These are phyloP conservation scores for Pseudoatta argentina DNA, from an alignment of 1,140 invertebrate species.

Conservation along the genomic window DNA sequence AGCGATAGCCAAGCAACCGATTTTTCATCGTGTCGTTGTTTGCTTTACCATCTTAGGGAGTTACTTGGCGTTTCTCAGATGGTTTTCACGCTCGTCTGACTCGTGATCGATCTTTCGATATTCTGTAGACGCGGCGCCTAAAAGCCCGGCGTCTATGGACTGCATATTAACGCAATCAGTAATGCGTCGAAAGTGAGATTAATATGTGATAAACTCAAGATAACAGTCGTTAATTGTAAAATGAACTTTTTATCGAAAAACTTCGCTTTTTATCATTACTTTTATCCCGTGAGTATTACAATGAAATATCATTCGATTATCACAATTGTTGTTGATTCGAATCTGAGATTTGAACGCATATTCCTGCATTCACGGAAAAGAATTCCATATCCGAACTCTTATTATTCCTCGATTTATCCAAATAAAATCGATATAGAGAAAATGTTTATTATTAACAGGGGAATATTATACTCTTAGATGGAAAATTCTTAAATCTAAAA, in stretches of 20 bases:
- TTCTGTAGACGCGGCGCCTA: constrained; percentile 49
- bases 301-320: not conserved
- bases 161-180: constrained; percentile 46
- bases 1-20: constrained; percentile 72
- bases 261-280: not conserved
- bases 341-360: not conserved
- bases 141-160: constrained; percentile 35
- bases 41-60: constrained; percentile 58
- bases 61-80: constrained; percentile 43
- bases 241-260: not conserved
- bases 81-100: constrained; percentile 21
- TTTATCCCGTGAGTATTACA: not conserved
- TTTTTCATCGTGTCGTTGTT: constrained; percentile 61
- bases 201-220: constrained; percentile 37
- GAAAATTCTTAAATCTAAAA: too few relatives aligned
- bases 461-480: too few relatives aligned
- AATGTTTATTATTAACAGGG: too few relatives aligned
- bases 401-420: too few relatives aligned
- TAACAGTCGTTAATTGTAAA: constrained; percentile 24
- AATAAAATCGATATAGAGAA: too few relatives aligned
- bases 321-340: not conserved
- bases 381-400: too few relatives aligned
- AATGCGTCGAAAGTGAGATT: constrained; percentile 60
- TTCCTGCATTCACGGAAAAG: not conserved
- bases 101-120: constrained; percentile 64